Evolutionary conservation across 2,113 vertebrate genomes (phyloP), one percentile per base, ranked within the genome.

Genomic region (Oenanthe oenanthe): DNA sequence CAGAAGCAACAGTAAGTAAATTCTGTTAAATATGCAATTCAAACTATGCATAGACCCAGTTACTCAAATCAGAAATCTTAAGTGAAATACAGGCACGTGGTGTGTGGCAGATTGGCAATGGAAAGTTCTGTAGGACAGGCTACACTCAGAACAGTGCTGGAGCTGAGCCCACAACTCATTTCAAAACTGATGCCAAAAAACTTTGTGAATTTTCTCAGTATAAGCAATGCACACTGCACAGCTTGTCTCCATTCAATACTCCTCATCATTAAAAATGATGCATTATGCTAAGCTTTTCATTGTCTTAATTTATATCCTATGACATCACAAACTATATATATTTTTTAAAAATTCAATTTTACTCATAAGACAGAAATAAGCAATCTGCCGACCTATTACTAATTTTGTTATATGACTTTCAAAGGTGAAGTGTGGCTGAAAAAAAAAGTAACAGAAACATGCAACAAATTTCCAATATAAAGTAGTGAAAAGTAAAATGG

Each of bases 171-270:
- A 89, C 4, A 0, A 61, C 63, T 96, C 85, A 88, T 84, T 93
- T 80, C 91, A 88, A 92, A 96, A 94, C 75, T 79, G 17, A 42
- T 60, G 56, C 58, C 85, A 85, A 54, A 73, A 88, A 71, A 60
- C 13, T 91, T 81, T 68, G 53, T 65, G 65, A 94, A 91, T 93
- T 76, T 73, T 90, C 57, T 88, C 54, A 47, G 43, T 66, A 61
- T 17, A 75, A 51, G 75, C 56, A 87, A 57, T 7, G 31, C 68
- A 65, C 25, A 4, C 36, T 47, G 90, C 72, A 78, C 65, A 86
- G 88, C 53, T 61, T 45, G 28, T 28, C 68, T 84, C 73, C 40
- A 16, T 73, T 90, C 88, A 87, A 4, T 57, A 86, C 40, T 67
- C 68, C n/a, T 84, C 71, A 61, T 36, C 10, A 0, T 75, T 90